A percentile compares a stretch with the other conserved stretches of the same genome.
Evolutionary conservation across 2,113 vertebrate species (phyloP).

Genomic region (Neopipo cinnamomea): DNA sequence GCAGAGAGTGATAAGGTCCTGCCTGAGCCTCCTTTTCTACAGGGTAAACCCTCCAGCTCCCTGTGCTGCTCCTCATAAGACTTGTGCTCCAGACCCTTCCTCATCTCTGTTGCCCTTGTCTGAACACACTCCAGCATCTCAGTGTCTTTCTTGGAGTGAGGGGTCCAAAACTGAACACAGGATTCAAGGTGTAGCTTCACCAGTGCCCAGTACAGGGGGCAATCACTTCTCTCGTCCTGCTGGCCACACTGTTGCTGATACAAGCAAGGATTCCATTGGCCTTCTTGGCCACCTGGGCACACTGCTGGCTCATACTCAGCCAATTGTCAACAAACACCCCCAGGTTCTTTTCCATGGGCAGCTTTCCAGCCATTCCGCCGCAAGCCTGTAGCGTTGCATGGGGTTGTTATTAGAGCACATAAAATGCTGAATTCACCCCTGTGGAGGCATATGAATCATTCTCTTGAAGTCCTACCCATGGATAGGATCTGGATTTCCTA

Average conservation of each 20-base stretch:
- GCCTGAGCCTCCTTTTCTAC: background rate
- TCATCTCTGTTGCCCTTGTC: background rate
- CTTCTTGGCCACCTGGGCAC: background rate
- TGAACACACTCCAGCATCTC: background rate
- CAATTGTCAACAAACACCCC: background rate
- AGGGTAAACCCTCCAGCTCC: background rate
- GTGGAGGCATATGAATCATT: background rate
- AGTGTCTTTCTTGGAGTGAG: background rate
- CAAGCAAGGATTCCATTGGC: background rate
- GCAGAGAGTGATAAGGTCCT: background rate
- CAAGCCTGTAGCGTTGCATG: background rate
- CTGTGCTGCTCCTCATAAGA: background rate
- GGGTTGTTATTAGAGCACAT: background rate
- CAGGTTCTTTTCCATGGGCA: background rate
- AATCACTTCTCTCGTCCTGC: background rate
- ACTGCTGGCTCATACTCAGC: background rate
- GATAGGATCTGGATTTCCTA: background rate
- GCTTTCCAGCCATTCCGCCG: background rate
- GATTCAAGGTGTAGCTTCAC: background rate
- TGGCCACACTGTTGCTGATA: background rate
- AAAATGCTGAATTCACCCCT: background rate
- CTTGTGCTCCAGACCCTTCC: background rate
- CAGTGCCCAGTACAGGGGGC: background rate
- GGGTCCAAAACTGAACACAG: background rate
- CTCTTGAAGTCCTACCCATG: background rate